Evolutionary conservation across 2,113 vertebrate species (phyloP).

Genomic region (Glareola pratincola): DNA sequence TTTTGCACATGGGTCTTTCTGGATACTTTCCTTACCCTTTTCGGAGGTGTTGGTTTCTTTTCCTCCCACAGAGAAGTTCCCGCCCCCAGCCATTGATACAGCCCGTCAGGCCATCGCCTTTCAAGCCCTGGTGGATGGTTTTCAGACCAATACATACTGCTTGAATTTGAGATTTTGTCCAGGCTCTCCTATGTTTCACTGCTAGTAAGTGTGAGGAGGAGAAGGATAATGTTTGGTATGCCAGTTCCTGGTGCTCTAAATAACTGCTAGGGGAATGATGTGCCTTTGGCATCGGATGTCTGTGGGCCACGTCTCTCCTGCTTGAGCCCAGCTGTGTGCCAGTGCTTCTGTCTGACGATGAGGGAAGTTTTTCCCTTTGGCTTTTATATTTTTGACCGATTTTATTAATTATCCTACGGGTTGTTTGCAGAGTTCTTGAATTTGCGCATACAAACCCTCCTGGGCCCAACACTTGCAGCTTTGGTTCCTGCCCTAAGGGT

Average conservation of each 20-base stretch:
- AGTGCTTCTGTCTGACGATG: neutral
- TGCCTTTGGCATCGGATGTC: neutral
- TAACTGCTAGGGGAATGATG: neutral
- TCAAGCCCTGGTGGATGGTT: neutral
- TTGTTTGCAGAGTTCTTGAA: neutral
- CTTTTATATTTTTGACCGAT: too few species aligned
- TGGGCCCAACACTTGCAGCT: neutral
- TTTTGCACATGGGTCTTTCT: rapidly evolving
- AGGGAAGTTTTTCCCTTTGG: neutral
- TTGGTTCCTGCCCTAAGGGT: neutral
- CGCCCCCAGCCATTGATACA: neutral
- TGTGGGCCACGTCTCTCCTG: neutral
- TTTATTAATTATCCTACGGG: too few species aligned
- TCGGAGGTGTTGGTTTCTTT: neutral
- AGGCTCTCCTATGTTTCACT: neutral
- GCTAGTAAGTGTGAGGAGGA: neutral
- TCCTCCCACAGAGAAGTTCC: neutral
- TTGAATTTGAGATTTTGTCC: neutral
- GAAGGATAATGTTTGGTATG: neutral
- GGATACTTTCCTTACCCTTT: neutral
- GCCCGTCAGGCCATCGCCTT: neutral
- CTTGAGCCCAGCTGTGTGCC: neutral
- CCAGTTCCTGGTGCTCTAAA: neutral
- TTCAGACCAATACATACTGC: neutral
- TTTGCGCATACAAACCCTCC: neutral